These are phyloP conservation scores for Meandrusa payeni DNA, from an alignment of 2,888 invertebrate species.

Conservation along the genomic window DNA sequence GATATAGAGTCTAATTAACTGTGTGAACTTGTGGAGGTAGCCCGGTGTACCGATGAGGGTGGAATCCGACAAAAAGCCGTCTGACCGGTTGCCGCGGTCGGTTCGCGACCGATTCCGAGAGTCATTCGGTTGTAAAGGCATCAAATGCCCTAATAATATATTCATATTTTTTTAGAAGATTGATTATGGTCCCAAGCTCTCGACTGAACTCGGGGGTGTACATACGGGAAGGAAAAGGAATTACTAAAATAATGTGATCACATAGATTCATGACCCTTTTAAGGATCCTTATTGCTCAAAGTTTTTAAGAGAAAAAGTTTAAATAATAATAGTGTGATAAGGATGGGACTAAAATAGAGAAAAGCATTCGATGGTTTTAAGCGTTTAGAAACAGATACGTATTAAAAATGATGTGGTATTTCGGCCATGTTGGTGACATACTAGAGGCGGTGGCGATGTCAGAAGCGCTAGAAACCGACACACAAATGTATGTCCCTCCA, in stretches of 20 bases:
- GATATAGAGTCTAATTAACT: constrained; percentile 26
- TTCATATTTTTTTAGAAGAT: constrained; percentile 54
- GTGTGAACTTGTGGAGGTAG: constrained; percentile 35
- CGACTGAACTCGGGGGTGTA: constrained; percentile 6
- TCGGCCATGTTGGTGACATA: no score
- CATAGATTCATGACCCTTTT: no score
- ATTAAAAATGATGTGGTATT: no score
- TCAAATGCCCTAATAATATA: constrained; percentile 59
- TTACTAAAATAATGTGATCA: constrained; percentile 10
- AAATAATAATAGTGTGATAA: no score
- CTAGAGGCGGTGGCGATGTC: no score
- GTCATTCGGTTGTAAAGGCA: constrained; percentile 50
- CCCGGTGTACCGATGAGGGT: constrained; percentile 63
- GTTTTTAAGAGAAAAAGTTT: no score
- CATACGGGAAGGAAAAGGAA: not conserved
- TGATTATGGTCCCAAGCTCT: constrained; percentile 39
- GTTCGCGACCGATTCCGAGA: constrained; percentile 47
- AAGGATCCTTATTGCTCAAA: no score
- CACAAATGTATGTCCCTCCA: no score
- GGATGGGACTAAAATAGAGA: no score
- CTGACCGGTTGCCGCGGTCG: constrained; percentile 56
- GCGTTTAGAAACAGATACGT: no score
- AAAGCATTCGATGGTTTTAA: no score
- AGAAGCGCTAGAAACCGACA: no score
- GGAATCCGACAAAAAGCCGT: constrained; percentile 71